Evolutionary conservation across 2,888 invertebrate species (phyloP).

Genomic region (Caenorhabditis drosophilae): DNA sequence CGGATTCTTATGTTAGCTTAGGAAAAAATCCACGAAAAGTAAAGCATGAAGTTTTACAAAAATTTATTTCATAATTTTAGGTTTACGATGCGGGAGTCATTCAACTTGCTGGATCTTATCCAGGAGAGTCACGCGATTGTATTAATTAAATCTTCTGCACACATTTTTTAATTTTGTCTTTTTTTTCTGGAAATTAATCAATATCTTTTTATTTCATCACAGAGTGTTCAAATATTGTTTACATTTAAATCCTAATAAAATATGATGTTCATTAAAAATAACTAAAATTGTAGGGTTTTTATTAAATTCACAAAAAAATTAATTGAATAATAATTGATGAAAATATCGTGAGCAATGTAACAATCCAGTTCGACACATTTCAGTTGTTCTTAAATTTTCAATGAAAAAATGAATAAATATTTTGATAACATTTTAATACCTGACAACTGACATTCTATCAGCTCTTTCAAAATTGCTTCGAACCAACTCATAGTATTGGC

Average conservation of each 20-base stretch:
- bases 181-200: constrained; percentile 1
- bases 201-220: constrained; percentile 4
- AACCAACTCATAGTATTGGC: constrained; percentile 97
- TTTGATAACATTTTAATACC: constrained; percentile 28
- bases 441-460: constrained; percentile 91
- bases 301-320: constrained; percentile 27
- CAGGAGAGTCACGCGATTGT: constrained; percentile 60
- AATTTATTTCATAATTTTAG: too few relatives aligned
- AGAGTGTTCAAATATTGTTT: background rate
- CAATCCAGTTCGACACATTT: constrained; percentile 91
- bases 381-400: constrained; percentile 79
- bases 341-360: constrained; percentile 90
- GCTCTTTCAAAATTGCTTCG: constrained; percentile 99
- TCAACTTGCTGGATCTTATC: constrained; percentile 55
- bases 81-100: constrained; percentile 60
- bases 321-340: constrained; percentile 94
- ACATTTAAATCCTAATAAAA: background rate
- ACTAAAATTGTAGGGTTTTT: constrained; percentile 2
- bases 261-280: constrained; percentile 1
- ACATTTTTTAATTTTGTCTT: constrained; percentile 6
- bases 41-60: too few relatives aligned
- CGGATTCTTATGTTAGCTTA: constrained; percentile 52
- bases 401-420: too few relatives aligned
- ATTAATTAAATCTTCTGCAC: constrained; percentile 48
- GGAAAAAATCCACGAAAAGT: constrained; percentile 49